These are phyloP conservation scores for Lobophora halterata DNA, from an alignment of 2,888 invertebrate genomes.

Conservation along the genomic window DNA sequence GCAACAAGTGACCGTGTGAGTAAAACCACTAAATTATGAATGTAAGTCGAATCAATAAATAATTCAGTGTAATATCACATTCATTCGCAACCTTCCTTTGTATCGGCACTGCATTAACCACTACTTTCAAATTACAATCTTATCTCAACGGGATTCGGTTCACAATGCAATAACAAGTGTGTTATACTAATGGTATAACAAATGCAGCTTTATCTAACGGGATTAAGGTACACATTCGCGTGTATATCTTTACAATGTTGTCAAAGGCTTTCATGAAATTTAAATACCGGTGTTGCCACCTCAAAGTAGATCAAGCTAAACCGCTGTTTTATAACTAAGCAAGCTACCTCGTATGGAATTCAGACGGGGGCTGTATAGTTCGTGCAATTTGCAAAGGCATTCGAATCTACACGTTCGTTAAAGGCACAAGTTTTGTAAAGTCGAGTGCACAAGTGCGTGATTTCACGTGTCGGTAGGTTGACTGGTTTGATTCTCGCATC, in stretches of 20 bases:
- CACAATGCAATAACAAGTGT: conserved; percentile 1
- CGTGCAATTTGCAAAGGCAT: no score
- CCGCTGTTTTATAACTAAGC: conserved; percentile 19
- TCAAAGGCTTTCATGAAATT: conserved; percentile 53
- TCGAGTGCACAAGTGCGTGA: no score
- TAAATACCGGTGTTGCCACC: conserved; percentile 49
- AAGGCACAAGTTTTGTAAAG: no score
- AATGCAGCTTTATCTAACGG: conserved; percentile 4
- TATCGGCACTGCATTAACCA: conserved; percentile 5
- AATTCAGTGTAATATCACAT: conserved; percentile 7
- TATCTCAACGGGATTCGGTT: background rate
- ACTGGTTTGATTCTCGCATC: no score
- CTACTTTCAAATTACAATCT: background rate
- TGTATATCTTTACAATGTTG: conserved; percentile 18
- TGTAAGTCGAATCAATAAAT: conserved; percentile 2
- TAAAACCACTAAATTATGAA: background rate
- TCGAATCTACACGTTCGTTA: no score
- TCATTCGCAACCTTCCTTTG: no score
- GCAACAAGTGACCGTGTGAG: no score
- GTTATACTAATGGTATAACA: background rate
- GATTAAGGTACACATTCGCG: conserved; percentile 15
- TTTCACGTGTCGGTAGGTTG: no score
- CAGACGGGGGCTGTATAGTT: conserved; percentile 13
- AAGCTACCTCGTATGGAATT: conserved; percentile 13
- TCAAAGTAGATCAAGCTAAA: conserved; percentile 36